A percentile compares a stretch with the other conserved stretches of the same genome.
These are phyloP conservation scores for Tenthredo scrophulariae DNA, from an alignment of 2,888 invertebrate genomes.

Conservation along the genomic window DNA sequence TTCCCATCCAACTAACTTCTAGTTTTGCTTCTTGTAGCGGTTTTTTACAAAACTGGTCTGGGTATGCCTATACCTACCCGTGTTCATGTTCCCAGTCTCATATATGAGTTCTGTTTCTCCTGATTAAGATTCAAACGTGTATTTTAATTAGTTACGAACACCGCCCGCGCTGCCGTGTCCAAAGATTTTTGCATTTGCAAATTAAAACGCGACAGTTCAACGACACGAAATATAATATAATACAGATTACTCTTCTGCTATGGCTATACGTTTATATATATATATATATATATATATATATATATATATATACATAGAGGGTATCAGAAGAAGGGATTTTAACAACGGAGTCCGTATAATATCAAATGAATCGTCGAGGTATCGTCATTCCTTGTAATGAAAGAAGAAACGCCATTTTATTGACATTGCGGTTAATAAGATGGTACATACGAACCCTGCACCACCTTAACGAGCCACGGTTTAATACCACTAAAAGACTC, in stretches of 20 bases:
- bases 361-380: not conserved
- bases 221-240: constrained; percentile 1
- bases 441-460: constrained; percentile 46
- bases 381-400: constrained; percentile 16
- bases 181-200: constrained; percentile 19
- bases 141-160: constrained; percentile 33
- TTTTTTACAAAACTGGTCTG: not conserved
- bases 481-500: constrained; percentile 58
- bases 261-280: not conserved
- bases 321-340: not conserved
- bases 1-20: constrained; percentile 29
- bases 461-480: constrained; percentile 56
- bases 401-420: constrained; percentile 16
- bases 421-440: constrained; percentile 56
- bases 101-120: constrained; percentile 23
- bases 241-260: not conserved
- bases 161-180: not conserved
- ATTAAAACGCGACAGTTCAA: constrained; percentile 14
- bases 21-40: constrained; percentile 30
- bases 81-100: not conserved
- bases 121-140: constrained; percentile 49
- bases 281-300: too few species aligned
- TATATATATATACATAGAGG: too few species aligned
- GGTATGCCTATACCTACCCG: not conserved
- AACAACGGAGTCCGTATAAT: too few species aligned